Evolutionary conservation across 2,113 vertebrate genomes (phyloP).

Genomic region (Clarias magur): DNA sequence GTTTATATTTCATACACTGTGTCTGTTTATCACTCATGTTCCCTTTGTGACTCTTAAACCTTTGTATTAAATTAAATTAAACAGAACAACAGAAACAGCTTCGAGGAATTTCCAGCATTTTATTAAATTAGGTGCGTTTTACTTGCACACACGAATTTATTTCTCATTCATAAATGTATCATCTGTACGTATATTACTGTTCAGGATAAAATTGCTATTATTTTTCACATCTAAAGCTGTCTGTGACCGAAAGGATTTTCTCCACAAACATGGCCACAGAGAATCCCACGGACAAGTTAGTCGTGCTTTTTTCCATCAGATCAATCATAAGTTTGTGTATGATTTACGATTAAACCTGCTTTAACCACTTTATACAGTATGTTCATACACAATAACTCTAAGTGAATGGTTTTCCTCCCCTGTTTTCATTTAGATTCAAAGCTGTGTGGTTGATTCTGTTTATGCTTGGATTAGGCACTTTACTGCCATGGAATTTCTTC

Average conservation of each 20-base stretch:
- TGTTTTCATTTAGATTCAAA: constrained; percentile 72
- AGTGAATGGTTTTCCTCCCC: not conserved
- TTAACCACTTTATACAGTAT: not conserved
- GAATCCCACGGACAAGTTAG: constrained; percentile 53
- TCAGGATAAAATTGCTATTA: not conserved
- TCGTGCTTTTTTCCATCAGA: not conserved
- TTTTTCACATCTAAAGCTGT: not conserved
- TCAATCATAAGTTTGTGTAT: not conserved
- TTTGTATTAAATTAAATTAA: not conserved
- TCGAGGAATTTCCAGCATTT: not conserved
- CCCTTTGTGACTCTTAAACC: not conserved
- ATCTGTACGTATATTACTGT: not conserved
- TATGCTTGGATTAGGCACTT: constrained; percentile 82
- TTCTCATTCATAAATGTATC: not conserved
- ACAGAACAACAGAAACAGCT: not conserved
- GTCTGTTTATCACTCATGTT: not conserved
- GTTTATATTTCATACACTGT: not conserved
- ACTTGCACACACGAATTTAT: not conserved
- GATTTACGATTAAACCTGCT: not conserved
- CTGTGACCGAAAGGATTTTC: not conserved
- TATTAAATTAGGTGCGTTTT: not conserved
- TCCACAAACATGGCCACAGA: constrained; percentile 20
- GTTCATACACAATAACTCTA: not conserved
- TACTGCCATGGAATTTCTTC: constrained; percentile 98
- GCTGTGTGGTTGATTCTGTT: constrained; percentile 88